phyloP scores from a whole-genome alignment of 2,797 vertebrate genomes.

The Todus mexicanus region DNA sequence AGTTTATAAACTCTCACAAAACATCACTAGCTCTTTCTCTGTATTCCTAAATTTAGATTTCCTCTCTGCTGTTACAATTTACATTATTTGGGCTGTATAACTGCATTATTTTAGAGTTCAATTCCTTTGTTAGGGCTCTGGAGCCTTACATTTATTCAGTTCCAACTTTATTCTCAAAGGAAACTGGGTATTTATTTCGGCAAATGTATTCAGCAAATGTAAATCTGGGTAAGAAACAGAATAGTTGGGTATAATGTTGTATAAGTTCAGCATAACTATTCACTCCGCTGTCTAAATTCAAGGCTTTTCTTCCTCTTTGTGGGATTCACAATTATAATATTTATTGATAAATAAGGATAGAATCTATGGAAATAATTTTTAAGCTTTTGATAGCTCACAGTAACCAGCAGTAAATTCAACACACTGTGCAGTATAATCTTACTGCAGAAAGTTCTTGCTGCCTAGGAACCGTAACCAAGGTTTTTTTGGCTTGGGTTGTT shows the following conservation, averaged over 20 bases:
- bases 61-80: background rate
- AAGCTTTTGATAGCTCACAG: background rate
- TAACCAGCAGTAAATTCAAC: constrained; percentile 4
- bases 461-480: background rate
- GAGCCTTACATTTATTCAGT: constrained; percentile 34
- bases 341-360: constrained; percentile 25
- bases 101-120: background rate
- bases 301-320: background rate
- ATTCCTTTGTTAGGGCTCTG: background rate
- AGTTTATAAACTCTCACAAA: background rate
- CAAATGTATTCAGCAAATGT: constrained; percentile 48
- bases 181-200: constrained; percentile 48
- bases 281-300: background rate
- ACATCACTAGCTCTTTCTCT: background rate
- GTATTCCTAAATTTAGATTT: constrained; percentile 1
- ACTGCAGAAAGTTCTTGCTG: background rate
- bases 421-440: background rate
- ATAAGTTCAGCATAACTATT: constrained; percentile 8
- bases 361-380: background rate
- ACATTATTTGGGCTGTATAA: background rate
- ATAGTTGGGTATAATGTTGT: constrained; percentile 1
- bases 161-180: constrained; percentile 14
- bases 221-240: constrained; percentile 32
- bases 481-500: background rate
- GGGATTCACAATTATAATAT: constrained; percentile 23